Percentiles rank a stretch among this genome's conserved stretches.
These are phyloP conservation scores for Macrobrachium rosenbergii DNA, from an alignment of 1,140 invertebrate genomes.

Conservation along the genomic window DNA sequence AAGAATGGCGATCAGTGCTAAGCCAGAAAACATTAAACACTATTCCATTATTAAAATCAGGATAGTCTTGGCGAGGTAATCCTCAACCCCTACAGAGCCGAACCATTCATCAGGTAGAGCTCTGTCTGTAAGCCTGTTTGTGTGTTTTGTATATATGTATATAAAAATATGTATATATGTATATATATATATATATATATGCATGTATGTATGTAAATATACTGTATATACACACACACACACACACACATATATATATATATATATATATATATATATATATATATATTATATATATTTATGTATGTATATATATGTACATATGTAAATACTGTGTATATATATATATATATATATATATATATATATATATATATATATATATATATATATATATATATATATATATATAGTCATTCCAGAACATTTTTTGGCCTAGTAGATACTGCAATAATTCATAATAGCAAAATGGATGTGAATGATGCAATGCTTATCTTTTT, in stretches of 20 bases:
- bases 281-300: slow-evolving; percentile 12
- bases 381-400: too few relatives aligned
- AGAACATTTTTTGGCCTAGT: too few relatives aligned
- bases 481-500: too few relatives aligned
- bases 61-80: too few relatives aligned
- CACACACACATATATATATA: slow-evolving; percentile 22
- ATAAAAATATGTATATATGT: slow-evolving; percentile 3
- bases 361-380: slow-evolving; percentile 19
- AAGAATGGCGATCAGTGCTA: neutral
- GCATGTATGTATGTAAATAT: neutral
- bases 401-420: too few relatives aligned
- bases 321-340: neutral
- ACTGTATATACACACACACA: slow-evolving; percentile 5
- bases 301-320: slow-evolving; percentile 33
- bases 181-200: neutral
- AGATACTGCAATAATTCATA: too few relatives aligned
- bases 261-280: slow-evolving; percentile 40
- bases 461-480: too few relatives aligned
- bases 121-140: neutral
- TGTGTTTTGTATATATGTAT: slow-evolving; percentile 8
- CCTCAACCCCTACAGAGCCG: too few relatives aligned
- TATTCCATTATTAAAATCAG: too few relatives aligned
- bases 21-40: neutral
- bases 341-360: slow-evolving; percentile 17
- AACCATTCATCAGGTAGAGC: too few relatives aligned